Evolutionary conservation across 2,888 invertebrate genomes (phyloP).

Genomic region (Spialia ferax): DNA sequence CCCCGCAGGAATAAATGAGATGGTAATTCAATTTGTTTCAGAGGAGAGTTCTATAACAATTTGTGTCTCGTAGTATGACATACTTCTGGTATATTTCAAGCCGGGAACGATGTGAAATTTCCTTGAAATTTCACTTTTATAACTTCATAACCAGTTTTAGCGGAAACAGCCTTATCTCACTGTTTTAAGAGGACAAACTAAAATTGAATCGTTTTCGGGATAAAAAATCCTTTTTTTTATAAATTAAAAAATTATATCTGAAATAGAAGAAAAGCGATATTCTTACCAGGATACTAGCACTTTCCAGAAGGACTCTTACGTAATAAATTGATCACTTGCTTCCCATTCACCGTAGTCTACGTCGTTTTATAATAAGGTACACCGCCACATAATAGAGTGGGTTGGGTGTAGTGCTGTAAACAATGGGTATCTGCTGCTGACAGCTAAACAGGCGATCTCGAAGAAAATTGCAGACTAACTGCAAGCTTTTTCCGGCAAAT

Average conservation of each 20-base stretch:
- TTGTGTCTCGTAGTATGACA: constrained; percentile 18
- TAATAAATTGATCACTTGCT: constrained; percentile 13
- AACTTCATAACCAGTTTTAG: constrained; percentile 16
- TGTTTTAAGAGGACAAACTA: no score
- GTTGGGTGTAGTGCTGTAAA: constrained; percentile 25
- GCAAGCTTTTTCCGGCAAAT: constrained; percentile 32
- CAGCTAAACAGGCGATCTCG: constrained; percentile 27
- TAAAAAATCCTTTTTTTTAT: no score
- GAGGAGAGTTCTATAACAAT: constrained; percentile 34
- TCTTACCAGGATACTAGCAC: neutral
- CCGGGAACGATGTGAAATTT: constrained; percentile 15
- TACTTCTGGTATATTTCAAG: constrained; percentile 23
- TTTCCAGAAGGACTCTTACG: neutral
- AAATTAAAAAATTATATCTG: no score
- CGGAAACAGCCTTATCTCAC: neutral
- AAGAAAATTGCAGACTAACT: constrained; percentile 36
- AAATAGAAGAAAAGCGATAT: no score
- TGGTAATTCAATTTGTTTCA: constrained; percentile 36
- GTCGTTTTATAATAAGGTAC: constrained; percentile 13
- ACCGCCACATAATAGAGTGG: constrained; percentile 23
- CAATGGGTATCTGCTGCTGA: constrained; percentile 22
- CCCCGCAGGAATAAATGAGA: constrained; percentile 32
- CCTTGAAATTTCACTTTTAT: constrained; percentile 7
- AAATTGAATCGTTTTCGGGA: neutral
- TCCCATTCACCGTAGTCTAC: constrained; percentile 13